Percentiles rank a stretch among this genome's conserved stretches.
phyloP scores from a whole-genome alignment of 1,140 invertebrate species.

The Apis laboriosa region DNA sequence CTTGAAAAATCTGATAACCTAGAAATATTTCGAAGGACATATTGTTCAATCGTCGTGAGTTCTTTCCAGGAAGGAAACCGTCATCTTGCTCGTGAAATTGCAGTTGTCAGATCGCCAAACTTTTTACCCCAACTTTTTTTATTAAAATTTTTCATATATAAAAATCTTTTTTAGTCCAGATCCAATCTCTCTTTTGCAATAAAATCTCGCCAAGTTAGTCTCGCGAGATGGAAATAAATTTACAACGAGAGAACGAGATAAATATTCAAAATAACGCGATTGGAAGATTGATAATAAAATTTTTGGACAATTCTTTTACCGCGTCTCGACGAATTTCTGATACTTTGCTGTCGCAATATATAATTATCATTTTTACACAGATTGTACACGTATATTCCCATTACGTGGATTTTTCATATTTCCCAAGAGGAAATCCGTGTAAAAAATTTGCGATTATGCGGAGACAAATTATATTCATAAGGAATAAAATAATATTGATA shows the following conservation, averaged over 20 bases:
- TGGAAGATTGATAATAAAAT: too few relatives aligned
- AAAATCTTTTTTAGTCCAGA: too few relatives aligned
- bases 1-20: slow-evolving; percentile 5
- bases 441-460: background rate
- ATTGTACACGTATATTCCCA: too few relatives aligned
- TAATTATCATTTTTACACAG: background rate
- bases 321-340: background rate
- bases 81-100: background rate
- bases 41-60: background rate
- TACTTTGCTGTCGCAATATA: background rate
- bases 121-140: background rate
- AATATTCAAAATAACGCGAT: too few relatives aligned
- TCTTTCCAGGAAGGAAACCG: slow-evolving; percentile 5
- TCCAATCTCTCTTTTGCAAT: background rate
- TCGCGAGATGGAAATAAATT: too few relatives aligned
- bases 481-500: background rate
- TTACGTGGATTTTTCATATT: background rate
- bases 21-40: background rate
- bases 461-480: background rate
- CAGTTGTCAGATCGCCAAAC: background rate
- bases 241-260: too few relatives aligned
- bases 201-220: too few relatives aligned
- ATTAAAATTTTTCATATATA: background rate
- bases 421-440: background rate
- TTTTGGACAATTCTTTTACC: too few relatives aligned